Evolutionary conservation across 2,113 vertebrate species (phyloP), one percentile per base, ranked within the genome.

Genomic region (Hucho hucho): DNA sequence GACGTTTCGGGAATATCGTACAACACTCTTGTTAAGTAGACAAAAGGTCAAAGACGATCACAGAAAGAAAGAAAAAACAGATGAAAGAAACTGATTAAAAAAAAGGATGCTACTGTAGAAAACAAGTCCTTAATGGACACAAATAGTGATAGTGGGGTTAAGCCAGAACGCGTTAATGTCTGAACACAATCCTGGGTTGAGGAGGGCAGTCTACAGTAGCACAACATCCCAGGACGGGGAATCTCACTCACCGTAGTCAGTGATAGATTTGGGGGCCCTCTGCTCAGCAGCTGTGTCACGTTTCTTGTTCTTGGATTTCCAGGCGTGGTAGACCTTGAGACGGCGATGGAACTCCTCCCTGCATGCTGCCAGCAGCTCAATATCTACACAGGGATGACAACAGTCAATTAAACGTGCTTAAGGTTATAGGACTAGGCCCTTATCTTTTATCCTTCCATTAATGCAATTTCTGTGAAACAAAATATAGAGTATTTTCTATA

Each of bases 301-400:
- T 76, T 98, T 99, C 94, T 96, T 98, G 79, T 99, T 99, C 94
- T 96, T 99, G 84, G 97, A 95, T 84, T 99, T 99, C 98, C 98
- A 99, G 1, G 97, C 94, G 65, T 99, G 98, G 80, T 99, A 99
- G 3, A 99, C 97, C 91, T 99, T 99, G 83, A 99, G 92, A 49
- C 98, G 94, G 20, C 98, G 95, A 83, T 99, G 98, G 84, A 99
- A 99, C 90, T 99, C 98, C 87, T 99, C 97, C 87, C 98, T 93
- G 92, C 98, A 99, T 73, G 97, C 96, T 1, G 95, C 98, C 91
- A 99, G 83, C 64, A 99, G 91, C 71, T 99, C 98, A 61, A 99
- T 98, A 90, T 99, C 98, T 99, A 85, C 73, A 16, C 68, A 83
- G n/a, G 47, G 26, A 12, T 43, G 37, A 64, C 32, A 81, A 61